These are phyloP conservation scores for Hetaerina americana DNA, from an alignment of 1,140 invertebrate species.

Conservation along the genomic window DNA sequence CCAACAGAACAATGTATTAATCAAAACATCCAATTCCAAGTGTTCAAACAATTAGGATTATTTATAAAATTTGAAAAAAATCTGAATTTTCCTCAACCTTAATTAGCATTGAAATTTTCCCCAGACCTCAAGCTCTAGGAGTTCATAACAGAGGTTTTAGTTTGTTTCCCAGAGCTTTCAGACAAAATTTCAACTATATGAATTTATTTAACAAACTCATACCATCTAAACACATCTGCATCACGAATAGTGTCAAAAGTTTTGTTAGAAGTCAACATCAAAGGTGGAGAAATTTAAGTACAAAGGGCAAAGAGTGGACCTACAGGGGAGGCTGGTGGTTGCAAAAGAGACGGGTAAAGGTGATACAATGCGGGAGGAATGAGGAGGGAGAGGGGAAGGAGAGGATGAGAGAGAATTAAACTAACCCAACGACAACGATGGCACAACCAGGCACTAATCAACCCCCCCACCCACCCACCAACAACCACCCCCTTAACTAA, in stretches of 20 bases:
- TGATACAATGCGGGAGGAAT: too few species aligned
- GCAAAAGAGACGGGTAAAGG: neutral
- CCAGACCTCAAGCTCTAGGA: too few species aligned
- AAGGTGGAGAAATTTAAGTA: neutral
- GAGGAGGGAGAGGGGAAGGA: too few species aligned
- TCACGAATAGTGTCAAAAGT: neutral
- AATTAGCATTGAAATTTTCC: too few species aligned
- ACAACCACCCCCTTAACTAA: too few species aligned
- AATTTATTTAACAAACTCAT: slow-evolving; percentile 1
- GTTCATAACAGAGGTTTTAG: neutral
- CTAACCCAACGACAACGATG: too few species aligned
- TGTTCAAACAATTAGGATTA: neutral
- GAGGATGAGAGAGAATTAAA: too few species aligned
- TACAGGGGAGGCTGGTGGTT: neutral
- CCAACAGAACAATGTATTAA: neutral
- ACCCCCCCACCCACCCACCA: too few species aligned
- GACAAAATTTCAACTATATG: neutral
- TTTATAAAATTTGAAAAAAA: neutral
- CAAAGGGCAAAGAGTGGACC: neutral
- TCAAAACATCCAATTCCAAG: neutral
- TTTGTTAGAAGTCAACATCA: neutral
- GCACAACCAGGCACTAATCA: too few species aligned
- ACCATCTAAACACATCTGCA: neutral
- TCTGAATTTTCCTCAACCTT: too few species aligned
- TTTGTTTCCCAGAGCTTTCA: neutral